These are phyloP conservation scores for Dipodomys stephensi DNA, from an alignment of 2,113 vertebrate species.

Conservation along the genomic window DNA sequence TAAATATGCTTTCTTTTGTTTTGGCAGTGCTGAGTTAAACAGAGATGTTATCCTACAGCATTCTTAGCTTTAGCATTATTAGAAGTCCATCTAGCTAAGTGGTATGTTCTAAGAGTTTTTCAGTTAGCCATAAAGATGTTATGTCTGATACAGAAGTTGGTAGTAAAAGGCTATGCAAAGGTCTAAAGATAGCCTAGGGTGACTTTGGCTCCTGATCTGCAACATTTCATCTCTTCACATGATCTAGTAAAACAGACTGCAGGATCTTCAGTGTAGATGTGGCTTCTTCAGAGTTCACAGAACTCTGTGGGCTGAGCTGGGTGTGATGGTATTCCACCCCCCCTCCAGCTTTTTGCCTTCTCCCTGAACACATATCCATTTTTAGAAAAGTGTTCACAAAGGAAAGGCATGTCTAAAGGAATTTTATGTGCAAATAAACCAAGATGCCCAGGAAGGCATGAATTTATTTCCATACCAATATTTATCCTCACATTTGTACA, in stretches of 20 bases:
- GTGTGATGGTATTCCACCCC: no score
- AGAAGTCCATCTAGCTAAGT: not conserved
- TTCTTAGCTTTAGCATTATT: not conserved
- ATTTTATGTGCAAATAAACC: constrained; percentile 75
- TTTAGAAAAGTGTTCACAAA: constrained; percentile 43
- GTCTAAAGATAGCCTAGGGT: not conserved
- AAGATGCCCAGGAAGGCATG: constrained; percentile 58
- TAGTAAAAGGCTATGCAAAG: no score
- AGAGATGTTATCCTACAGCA: not conserved
- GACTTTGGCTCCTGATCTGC: not conserved
- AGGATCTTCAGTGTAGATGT: not conserved
- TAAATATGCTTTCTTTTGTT: no score
- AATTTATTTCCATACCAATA: constrained; percentile 78
- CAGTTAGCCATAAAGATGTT: no score
- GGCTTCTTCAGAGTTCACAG: not conserved
- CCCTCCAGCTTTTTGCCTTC: not conserved
- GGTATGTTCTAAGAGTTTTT: not conserved
- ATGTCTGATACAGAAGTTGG: not conserved
- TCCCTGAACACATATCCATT: not conserved
- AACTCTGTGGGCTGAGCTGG: not conserved
- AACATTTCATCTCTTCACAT: not conserved
- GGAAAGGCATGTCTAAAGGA: constrained; percentile 58
- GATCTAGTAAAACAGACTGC: not conserved
- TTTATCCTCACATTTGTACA: constrained; percentile 73
- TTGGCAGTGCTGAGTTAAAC: not conserved